Evolutionary conservation across 2,888 invertebrate species (phyloP), one percentile per base, ranked within the genome.

Genomic region (Luffia ferchaultella): DNA sequence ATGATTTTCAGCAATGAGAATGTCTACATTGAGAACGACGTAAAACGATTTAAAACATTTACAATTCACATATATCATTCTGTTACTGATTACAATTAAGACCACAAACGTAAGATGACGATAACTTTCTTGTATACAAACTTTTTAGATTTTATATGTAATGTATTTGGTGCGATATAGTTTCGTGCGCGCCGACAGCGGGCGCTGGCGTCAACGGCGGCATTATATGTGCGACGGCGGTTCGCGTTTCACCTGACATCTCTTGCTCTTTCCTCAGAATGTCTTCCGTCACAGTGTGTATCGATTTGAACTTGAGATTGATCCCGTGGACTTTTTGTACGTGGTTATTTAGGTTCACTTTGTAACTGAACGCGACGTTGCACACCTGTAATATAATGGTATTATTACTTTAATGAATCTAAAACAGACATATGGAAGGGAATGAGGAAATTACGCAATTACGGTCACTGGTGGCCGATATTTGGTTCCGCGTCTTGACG

Each of bases 331-430:
- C 73, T 60, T 85, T 85, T 52, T 62, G 70, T 50, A 83, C 84
- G 55, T 85, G 85, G 59, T 85, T 85, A 63, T 85, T 85, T 16
- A 85, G 57, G 55, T 85, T 85, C 55, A 85, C 85, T 57, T 85
- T 85, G 62, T 85, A 85, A 58, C 84, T 82, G 61, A 85, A 85
- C 3, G 83, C 76, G 0, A 84, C 78, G 54, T 76, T 80, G 67
- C 85, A 85, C 18, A 84, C 78, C 84, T 85, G 71, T 18, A 65
- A 64, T 49, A 19, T 16, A 42, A 48, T 48, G 15, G 46, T 41
- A 46, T 44, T n/a, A n/a, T n/a, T n/a, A n/a, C n/a, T n/a, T n/a
- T n/a, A n/a, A n/a, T n/a, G n/a, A n/a, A n/a, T n/a, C n/a, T n/a
- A n/a, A n/a, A n/a, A n/a, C n/a, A n/a, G n/a, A n/a, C n/a, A n/a